Evolutionary conservation across 2,797 vertebrate species (phyloP).

Genomic region (Ambastaia sidthimunki): DNA sequence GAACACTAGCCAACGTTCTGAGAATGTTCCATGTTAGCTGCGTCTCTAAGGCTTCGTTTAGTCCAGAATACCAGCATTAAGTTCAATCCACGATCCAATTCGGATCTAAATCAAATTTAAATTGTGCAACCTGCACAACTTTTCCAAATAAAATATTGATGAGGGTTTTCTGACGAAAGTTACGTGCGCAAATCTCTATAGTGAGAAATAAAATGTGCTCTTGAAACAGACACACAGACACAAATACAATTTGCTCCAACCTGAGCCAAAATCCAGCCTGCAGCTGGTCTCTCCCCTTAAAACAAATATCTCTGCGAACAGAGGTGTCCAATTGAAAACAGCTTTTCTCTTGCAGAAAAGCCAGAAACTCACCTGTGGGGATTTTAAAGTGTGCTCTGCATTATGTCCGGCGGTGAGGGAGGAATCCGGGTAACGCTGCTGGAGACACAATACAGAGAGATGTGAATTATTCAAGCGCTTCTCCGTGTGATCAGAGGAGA

Average conservation of each 20-base stretch:
- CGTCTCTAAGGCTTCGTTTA: neutral
- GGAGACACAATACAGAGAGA: conserved; percentile 30
- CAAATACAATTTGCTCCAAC: conserved; percentile 6
- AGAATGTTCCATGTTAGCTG: too few species aligned
- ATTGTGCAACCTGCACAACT: conserved; percentile 12
- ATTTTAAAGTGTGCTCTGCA: conserved; percentile 12
- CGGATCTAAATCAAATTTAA: neutral
- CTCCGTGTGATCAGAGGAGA: conserved; percentile 55
- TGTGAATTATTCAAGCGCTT: conserved; percentile 57
- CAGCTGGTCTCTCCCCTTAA: conserved; percentile 11
- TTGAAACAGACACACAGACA: conserved; percentile 20
- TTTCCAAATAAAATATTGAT: conserved; percentile 37
- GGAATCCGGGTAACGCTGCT: conserved; percentile 32
- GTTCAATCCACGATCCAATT: neutral
- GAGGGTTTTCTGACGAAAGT: neutral
- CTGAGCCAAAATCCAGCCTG: conserved; percentile 15
- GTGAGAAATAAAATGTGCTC: neutral
- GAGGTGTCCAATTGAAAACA: conserved; percentile 23
- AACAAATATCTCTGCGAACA: conserved; percentile 23
- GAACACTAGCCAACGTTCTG: too few species aligned
- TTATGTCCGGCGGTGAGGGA: conserved; percentile 15
- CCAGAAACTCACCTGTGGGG: conserved; percentile 39
- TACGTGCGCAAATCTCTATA: neutral
- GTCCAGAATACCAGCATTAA: neutral
- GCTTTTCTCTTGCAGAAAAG: conserved; percentile 6